Conservation (phyloP, 2,888 invertebrate species). For the Scaptomyza flava region DNA sequence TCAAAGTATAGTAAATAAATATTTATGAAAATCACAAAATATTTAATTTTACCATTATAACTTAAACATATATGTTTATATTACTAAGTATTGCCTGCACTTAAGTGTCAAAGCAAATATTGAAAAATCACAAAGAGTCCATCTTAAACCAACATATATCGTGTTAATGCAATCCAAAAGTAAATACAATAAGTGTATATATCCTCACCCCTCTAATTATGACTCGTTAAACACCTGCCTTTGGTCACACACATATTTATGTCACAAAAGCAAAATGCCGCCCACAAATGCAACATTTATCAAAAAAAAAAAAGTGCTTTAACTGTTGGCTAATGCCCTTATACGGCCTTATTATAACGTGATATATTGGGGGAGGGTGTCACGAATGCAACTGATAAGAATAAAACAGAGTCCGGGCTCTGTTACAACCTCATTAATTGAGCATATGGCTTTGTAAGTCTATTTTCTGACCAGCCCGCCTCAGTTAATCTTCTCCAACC, state of each 20-base stretch:
- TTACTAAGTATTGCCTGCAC: too few species aligned
- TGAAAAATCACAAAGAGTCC: not conserved
- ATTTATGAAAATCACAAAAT: too few species aligned
- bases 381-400: conserved; percentile 44
- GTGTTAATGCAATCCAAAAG: conserved; percentile 15
- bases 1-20: too few species aligned
- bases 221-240: conserved; percentile 51
- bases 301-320: conserved; percentile 11
- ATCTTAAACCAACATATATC: conserved; percentile 15
- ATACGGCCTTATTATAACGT: conserved; percentile 39
- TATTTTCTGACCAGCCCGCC: conserved; percentile 9
- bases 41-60: too few species aligned
- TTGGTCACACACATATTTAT: conserved; percentile 47
- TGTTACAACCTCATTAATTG: conserved; percentile 8
- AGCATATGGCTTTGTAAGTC: conserved; percentile 15
- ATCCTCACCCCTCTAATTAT: conserved; percentile 7
- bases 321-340: conserved; percentile 26
- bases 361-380: conserved; percentile 52
- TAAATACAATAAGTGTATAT: conserved; percentile 15
- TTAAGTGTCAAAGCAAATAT: not conserved
- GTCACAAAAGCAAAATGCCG: conserved; percentile 18
- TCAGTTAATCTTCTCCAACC: conserved; percentile 39
- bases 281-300: conserved; percentile 39
- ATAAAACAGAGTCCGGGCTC: not conserved
- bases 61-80: not conserved